Evolutionary conservation across 2,797 vertebrate genomes (phyloP).

Genomic region (Darevskia mixta): DNA sequence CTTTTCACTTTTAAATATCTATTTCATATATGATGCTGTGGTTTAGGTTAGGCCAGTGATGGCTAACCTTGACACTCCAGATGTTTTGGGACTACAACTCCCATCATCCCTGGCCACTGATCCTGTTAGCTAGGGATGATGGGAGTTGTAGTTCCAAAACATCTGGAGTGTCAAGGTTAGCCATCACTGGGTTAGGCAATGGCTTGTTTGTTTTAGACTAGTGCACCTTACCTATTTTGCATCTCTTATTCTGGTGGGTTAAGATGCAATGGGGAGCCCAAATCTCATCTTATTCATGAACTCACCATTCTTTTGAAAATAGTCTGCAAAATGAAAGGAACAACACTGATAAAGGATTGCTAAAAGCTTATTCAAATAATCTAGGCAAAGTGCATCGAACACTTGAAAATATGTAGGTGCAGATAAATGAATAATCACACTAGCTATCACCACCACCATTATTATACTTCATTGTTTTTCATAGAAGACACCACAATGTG

Average conservation of each 20-base stretch:
- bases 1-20: slow-evolving; percentile 32
- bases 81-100: too few relatives aligned
- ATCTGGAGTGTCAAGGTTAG: too few relatives aligned
- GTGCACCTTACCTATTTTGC: not conserved
- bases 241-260: not conserved
- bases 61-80: too few relatives aligned
- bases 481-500: not conserved
- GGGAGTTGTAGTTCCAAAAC: too few relatives aligned
- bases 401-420: not conserved
- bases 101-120: too few relatives aligned
- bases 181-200: not conserved
- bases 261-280: not conserved
- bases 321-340: not conserved
- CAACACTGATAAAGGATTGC: not conserved
- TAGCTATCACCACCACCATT: not conserved
- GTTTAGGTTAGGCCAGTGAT: slow-evolving; percentile 2
- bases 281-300: not conserved
- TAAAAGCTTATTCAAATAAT: not conserved
- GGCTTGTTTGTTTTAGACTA: not conserved
- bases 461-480: not conserved
- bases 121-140: too few relatives aligned
- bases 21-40: slow-evolving; percentile 15
- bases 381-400: not conserved
- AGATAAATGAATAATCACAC: not conserved
- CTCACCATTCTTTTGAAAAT: too few relatives aligned